phyloP scores from a whole-genome alignment of 2,797 vertebrate genomes.

The Eulemur coronatus region DNA sequence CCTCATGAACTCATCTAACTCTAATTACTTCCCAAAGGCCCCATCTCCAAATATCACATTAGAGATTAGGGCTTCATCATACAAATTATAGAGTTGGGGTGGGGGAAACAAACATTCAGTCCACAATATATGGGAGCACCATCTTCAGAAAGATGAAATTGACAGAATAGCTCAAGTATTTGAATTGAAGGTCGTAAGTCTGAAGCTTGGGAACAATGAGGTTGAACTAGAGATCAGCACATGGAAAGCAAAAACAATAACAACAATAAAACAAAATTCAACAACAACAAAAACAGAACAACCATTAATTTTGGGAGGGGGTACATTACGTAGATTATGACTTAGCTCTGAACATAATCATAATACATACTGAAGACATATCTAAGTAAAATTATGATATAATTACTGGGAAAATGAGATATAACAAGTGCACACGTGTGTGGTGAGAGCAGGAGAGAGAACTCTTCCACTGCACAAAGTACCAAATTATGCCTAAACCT shows the following conservation, averaged over 20 bases:
- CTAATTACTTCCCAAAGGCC: background rate
- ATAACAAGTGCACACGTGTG: background rate
- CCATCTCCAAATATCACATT: background rate
- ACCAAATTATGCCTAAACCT: background rate
- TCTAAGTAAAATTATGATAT: background rate
- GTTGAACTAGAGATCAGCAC: background rate
- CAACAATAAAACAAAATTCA: background rate
- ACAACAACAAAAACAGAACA: background rate
- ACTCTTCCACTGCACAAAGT: background rate
- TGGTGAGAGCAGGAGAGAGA: background rate
- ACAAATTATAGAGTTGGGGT: background rate
- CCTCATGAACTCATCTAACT: background rate
- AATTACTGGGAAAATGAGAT: background rate
- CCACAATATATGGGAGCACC: background rate
- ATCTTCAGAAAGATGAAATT: background rate
- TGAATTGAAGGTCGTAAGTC: background rate
- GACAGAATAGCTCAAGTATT: background rate
- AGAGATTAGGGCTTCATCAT: background rate
- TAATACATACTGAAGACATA: background rate
- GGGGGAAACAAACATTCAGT: background rate
- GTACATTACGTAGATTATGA: background rate
- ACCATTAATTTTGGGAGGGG: background rate
- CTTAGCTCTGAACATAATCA: background rate
- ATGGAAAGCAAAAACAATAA: background rate
- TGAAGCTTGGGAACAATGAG: background rate